These are phyloP conservation scores for Zoanthus sociatus DNA, from an alignment of 92 coral and sea anemone genomes.

Conservation along the genomic window DNA sequence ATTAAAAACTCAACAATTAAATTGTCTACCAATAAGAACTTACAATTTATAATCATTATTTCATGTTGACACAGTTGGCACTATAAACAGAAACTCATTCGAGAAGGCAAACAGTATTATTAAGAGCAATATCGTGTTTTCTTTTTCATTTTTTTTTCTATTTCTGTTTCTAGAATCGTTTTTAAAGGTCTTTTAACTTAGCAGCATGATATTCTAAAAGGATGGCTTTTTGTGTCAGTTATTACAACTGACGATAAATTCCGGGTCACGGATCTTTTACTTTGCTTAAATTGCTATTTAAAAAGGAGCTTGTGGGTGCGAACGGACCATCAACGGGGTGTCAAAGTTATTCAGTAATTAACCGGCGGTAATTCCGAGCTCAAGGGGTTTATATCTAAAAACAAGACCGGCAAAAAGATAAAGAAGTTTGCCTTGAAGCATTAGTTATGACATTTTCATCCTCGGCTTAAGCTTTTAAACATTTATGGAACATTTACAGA, in stretches of 20 bases:
- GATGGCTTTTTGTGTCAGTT: neutral
- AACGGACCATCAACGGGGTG: constrained; percentile 8
- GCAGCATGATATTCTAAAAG: neutral
- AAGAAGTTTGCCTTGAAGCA: no score
- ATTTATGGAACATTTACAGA: no score
- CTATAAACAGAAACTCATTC: constrained; percentile 1
- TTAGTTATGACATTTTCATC: no score
- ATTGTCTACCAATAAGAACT: constrained; percentile 70
- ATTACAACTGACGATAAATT: no score
- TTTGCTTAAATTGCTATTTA: neutral
- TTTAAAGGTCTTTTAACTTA: neutral
- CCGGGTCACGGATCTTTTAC: no score
- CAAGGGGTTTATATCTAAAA: neutral
- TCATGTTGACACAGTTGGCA: constrained; percentile 64
- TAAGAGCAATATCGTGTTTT: no score
- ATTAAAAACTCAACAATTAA: constrained; percentile 72
- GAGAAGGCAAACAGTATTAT: neutral
- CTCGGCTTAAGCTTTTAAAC: no score
- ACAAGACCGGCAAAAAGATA: no score
- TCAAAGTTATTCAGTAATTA: constrained; percentile 35
- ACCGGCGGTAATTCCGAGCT: constrained; percentile 18
- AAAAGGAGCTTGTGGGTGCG: neutral
- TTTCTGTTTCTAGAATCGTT: neutral
- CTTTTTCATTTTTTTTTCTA: neutral
- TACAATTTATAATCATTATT: constrained; percentile 59